phyloP scores from a whole-genome alignment of 2,888 invertebrate genomes.

The Monoplex corrugatus region DNA sequence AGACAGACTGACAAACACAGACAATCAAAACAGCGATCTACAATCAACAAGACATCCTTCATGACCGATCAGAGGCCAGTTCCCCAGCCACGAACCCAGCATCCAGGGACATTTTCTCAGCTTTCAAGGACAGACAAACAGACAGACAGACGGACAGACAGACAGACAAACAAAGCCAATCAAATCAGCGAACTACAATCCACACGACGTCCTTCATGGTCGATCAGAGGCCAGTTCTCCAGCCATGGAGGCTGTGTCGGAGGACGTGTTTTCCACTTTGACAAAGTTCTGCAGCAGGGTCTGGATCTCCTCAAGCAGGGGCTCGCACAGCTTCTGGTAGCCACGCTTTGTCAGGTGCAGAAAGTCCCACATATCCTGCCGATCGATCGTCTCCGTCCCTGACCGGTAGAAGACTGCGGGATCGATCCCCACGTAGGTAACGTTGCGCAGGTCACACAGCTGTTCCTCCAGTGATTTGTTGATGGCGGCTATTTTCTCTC shows the following conservation, averaged over 20 bases:
- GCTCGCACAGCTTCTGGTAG: slow-evolving; percentile 86
- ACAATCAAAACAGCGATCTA: too few relatives aligned
- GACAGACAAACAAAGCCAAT: too few relatives aligned
- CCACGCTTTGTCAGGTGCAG: slow-evolving; percentile 92
- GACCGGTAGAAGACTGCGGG: slow-evolving; percentile 84
- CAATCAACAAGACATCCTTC: too few relatives aligned
- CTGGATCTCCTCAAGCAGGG: slow-evolving; percentile 79
- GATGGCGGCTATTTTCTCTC: slow-evolving; percentile 89
- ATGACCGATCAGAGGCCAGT: too few relatives aligned
- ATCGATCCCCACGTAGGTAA: slow-evolving; percentile 90
- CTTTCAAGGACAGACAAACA: too few relatives aligned
- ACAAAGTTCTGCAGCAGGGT: slow-evolving; percentile 71
- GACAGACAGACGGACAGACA: too few relatives aligned
- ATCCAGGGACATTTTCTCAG: too few relatives aligned
- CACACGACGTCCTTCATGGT: background rate
- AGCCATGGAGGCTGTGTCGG: slow-evolving; percentile 61
- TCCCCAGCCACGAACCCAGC: too few relatives aligned
- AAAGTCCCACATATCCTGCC: slow-evolving; percentile 96
- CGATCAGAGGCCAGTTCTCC: slow-evolving; percentile 58
- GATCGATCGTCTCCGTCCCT: slow-evolving; percentile 87
- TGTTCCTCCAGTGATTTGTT: slow-evolving; percentile 88
- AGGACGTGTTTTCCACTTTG: slow-evolving; percentile 74
- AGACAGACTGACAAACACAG: too few relatives aligned
- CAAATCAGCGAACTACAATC: too few relatives aligned
- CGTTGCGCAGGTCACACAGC: slow-evolving; percentile 84